Percentiles rank a stretch among this genome's conserved stretches.
Conservation (phyloP, 2,797 vertebrate genomes). For the Anniella stebbinsi region DNA sequence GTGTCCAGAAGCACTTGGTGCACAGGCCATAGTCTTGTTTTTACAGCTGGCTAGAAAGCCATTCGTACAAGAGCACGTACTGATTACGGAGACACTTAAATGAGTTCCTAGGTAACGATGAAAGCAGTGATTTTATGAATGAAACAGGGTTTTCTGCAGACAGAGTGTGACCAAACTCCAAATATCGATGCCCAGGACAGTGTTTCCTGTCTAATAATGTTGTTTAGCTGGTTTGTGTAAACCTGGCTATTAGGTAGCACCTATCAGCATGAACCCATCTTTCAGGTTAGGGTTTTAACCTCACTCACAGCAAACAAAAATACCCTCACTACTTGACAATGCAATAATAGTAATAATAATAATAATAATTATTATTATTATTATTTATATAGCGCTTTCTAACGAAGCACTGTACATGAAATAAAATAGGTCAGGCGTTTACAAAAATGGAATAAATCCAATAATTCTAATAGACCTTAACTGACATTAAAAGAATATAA, state of each 20-base stretch:
- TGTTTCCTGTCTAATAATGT: background rate
- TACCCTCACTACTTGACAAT: background rate
- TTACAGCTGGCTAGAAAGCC: background rate
- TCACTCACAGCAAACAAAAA: background rate
- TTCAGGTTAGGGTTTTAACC: too few species aligned
- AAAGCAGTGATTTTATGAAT: background rate
- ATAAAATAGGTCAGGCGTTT: too few species aligned
- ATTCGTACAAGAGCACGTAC: background rate
- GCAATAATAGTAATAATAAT: too few species aligned
- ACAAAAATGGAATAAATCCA: too few species aligned
- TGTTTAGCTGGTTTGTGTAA: background rate
- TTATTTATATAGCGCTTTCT: too few species aligned
- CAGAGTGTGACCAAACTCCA: background rate
- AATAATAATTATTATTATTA: too few species aligned
- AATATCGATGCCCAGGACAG: background rate
- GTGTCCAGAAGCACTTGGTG: background rate
- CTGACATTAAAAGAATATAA: too few species aligned
- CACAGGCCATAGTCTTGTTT: background rate
- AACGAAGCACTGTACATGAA: too few species aligned
- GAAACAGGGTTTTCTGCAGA: background rate
- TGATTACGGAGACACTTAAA: background rate
- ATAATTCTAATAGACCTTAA: too few species aligned
- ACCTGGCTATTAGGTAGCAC: background rate
- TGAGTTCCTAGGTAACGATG: background rate
- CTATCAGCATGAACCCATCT: background rate